Evolutionary conservation across 2,888 invertebrate species (phyloP), one percentile per base, ranked within the genome.

Genomic region (Pheosia tremula): DNA sequence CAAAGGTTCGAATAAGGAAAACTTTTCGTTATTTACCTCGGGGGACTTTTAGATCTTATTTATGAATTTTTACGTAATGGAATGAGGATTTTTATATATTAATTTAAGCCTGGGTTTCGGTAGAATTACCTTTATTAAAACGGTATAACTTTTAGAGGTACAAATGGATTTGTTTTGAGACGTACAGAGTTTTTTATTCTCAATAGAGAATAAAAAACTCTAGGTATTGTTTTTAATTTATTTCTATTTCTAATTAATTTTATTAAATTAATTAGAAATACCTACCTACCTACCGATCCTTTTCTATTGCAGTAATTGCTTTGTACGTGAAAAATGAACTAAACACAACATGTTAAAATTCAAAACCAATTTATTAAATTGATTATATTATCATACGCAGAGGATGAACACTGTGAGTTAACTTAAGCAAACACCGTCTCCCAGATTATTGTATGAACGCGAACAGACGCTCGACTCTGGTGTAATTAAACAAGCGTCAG

Each of bases 391-490:
- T 9, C 4, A 4, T 43, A 43, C 1, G 3, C 43, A 7, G 7
- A 7, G 10, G 0, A 8, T 47, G 9, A 11, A 1, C n/a, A n/a
- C 24, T 24, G 24, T 50, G 8, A 50, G 50, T 7, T 50, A 50
- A 24, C 50, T 50, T 7, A 13, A 50, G 24, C 50, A 50, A 50
- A 24, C n/a, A 50, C 7, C 24, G n/a, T 24, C 50, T 24, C 50
- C 4, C 50, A 24, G 50, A 50, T 24, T 50, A 50, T 50, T 24
- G 50, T 50, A 50, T 50, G 43, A 67, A 58, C 56, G 56, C 67
- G 68, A 75, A 66, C 70, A 72, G 75, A 75, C 66, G 67, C 59
- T 66, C 62, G 61, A 61, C 65, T 69, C 59, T 41, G 56, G 43
- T 47, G 60, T 56, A 63, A 63, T 59, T 67, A 59, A 58, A 66